Base-by-base conservation (phyloP, 2,888 invertebrate species). In the Trachelus iudaicus region DNA sequence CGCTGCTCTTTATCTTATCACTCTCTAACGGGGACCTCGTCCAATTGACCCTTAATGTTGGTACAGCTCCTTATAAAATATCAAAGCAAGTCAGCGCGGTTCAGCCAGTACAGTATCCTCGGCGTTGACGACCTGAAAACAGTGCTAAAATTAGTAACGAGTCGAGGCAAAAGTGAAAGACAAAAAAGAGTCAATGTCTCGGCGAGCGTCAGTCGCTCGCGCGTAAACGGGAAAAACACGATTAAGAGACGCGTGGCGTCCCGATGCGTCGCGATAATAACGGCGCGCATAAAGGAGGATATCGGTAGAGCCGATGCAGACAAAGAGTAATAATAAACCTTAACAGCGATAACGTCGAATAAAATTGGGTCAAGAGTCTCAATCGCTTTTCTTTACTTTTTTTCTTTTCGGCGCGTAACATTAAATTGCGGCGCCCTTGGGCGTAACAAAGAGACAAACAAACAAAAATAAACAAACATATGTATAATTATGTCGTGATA, bases 401-500 rank as follows among this genome's bases (percentile, higher is more conserved):
- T 56, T 23, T 6, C 1, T 56, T 56, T 56, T 56, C 23, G 56
- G 6, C 23, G 0, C 23, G 23, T 56, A 23, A 23, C 1, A 56
- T 23, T 56, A 23, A 56, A 23, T 56, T 13, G 56, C 23, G 15
- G 56, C 23, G 56, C 1, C 23, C 9, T 0, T 11, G 71, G 3
- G 71, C 71, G 11, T 23, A 34, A 30, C 30, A 23, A 34, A 71
- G 71, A 23, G 34, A 71, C 71, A 33, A 34, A 71, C 33, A 15
- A 71, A 71, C 71, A n/a, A 71, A 71, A 71, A 34, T 4, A 69
- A 71, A 71, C 15, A 71, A 71, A 23, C 71, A 71, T 15, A 34
- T 71, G 34, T 71, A 71, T 74, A 74, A 78, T 79, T 83, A 83
- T 86, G 83, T 86, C 85, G 87, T 88, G 88, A 88, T 87, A 88